Conservation (phyloP, 1,140 invertebrate genomes). For the Apis cerana region DNA sequence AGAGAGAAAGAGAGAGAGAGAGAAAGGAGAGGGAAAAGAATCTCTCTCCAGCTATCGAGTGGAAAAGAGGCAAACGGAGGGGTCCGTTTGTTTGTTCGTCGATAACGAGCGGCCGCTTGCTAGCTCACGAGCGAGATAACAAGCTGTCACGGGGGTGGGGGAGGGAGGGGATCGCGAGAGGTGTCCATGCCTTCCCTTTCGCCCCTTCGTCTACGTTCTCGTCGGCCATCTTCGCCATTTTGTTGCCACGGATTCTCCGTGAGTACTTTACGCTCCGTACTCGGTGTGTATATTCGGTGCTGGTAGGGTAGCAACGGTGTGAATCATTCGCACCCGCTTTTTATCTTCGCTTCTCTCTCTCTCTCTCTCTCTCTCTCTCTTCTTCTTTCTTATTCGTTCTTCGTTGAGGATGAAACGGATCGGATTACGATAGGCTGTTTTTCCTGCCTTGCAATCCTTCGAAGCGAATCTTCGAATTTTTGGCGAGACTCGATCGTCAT, state of each 20-base stretch:
- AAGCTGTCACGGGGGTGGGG: not conserved
- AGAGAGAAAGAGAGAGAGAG: constrained; percentile 24
- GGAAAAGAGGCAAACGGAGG: constrained; percentile 49
- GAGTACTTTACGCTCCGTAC: not conserved
- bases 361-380: not conserved
- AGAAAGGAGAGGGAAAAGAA: constrained; percentile 28
- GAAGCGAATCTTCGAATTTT: too few species aligned
- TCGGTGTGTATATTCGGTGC: not conserved
- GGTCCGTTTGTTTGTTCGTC: constrained; percentile 63
- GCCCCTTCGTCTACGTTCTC: constrained; percentile 8
- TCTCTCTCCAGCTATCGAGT: constrained; percentile 47
- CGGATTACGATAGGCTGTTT: too few species aligned
- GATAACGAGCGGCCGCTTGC: constrained; percentile 56
- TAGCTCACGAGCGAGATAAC: constrained; percentile 39
- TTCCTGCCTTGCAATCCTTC: too few species aligned
- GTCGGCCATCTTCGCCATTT: constrained; percentile 58
- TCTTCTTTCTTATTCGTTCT: not conserved
- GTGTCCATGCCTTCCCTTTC: constrained; percentile 32
- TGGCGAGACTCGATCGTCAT: too few species aligned
- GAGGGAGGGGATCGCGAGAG: constrained; percentile 27
- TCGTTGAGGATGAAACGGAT: too few species aligned
- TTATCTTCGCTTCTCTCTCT: not conserved
- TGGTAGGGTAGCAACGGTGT: constrained; percentile 33
- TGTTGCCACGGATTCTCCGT: not conserved
- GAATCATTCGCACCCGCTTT: constrained; percentile 41